These are phyloP conservation scores for Campodea augens DNA, from an alignment of 1,140 invertebrate species.

Conservation along the genomic window DNA sequence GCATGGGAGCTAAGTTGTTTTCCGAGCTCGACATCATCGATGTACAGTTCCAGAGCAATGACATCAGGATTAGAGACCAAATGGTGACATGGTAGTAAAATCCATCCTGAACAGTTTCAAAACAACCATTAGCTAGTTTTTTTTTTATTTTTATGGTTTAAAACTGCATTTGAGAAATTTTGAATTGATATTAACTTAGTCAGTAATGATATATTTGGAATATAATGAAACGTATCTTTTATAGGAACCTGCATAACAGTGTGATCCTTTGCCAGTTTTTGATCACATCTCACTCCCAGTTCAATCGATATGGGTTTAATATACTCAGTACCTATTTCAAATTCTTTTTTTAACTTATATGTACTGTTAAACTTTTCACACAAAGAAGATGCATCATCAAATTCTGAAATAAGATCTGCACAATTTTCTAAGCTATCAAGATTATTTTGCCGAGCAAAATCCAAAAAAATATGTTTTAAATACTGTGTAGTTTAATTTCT, in stretches of 20 bases:
- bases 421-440: background rate
- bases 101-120: too few species aligned
- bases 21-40: background rate
- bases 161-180: too few species aligned
- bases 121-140: too few species aligned
- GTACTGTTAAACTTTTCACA: background rate
- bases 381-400: background rate
- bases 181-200: too few species aligned
- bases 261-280: background rate
- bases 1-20: background rate
- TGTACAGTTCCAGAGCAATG: background rate
- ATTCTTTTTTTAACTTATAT: background rate
- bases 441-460: background rate
- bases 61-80: background rate
- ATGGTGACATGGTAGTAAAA: background rate
- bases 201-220: background rate
- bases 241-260: background rate
- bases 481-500: background rate
- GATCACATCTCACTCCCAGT: background rate
- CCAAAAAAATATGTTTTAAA: background rate
- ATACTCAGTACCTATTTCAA: background rate
- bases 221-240: background rate
- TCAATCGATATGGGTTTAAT: background rate
- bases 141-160: too few species aligned
- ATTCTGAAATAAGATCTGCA: background rate